Percentiles rank a stretch among this genome's conserved stretches.
phyloP scores from a whole-genome alignment of 2,888 invertebrate species.

The Allacma fusca region DNA sequence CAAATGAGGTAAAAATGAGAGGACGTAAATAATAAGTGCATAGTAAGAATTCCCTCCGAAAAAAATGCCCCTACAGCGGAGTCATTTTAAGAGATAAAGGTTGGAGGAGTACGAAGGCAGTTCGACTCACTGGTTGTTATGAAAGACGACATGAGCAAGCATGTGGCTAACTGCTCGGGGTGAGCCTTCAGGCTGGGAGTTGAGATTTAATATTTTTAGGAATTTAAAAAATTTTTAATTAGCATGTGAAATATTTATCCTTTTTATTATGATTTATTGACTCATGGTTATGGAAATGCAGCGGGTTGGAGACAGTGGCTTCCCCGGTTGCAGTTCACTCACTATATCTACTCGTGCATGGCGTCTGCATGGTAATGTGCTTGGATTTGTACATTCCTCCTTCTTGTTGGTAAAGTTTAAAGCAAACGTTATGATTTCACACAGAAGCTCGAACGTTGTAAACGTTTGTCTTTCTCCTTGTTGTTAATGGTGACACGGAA shows the following conservation, averaged over 20 bases:
- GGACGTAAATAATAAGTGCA: conserved; percentile 10
- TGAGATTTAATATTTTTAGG: conserved; percentile 24
- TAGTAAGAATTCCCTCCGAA: neutral
- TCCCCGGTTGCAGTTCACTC: neutral
- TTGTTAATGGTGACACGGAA: conserved; percentile 17
- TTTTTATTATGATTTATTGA: conserved; percentile 27
- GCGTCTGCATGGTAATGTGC: neutral
- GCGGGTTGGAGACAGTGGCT: neutral
- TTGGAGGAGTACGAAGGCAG: neutral
- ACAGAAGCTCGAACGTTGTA: conserved; percentile 24
- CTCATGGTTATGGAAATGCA: conserved; percentile 1
- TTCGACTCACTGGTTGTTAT: neutral
- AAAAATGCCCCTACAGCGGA: neutral
- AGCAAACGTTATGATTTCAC: conserved; percentile 35
- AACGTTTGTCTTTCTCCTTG: conserved; percentile 35
- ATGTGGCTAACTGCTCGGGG: conserved; percentile 9
- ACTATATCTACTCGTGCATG: neutral
- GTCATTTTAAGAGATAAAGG: neutral
- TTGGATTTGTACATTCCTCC: neutral
- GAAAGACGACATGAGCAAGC: neutral
- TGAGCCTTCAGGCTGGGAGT: neutral
- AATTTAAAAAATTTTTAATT: conserved; percentile 31
- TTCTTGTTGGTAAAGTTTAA: conserved; percentile 13
- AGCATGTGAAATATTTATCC: conserved; percentile 25
- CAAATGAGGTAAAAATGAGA: conserved; percentile 16